phyloP scores from a whole-genome alignment of 2,888 invertebrate genomes.

The Sericinus montela region DNA sequence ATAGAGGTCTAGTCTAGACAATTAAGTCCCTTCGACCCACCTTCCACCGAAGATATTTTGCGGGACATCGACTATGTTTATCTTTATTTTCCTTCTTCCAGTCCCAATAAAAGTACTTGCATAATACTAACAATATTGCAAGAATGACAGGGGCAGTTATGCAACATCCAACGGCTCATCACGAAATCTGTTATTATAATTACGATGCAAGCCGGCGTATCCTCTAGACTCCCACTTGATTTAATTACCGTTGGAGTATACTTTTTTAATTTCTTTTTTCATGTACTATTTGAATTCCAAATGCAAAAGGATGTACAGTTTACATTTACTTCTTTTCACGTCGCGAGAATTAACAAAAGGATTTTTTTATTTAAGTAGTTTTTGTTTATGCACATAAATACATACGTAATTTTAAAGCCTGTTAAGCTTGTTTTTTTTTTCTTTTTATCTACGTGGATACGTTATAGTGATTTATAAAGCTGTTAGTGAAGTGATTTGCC shows the following conservation, averaged over 20 bases:
- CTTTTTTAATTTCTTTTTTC: conserved; percentile 10
- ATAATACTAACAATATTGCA: background rate
- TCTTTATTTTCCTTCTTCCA: too few species aligned
- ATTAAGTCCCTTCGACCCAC: too few species aligned
- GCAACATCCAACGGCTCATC: conserved; percentile 7
- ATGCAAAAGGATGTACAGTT: conserved; percentile 5
- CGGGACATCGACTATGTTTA: too few species aligned
- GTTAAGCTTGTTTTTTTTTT: background rate
- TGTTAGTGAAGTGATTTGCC: too few species aligned
- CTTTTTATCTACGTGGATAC: too few species aligned
- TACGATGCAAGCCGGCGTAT: conserved; percentile 12
- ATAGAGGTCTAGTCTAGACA: too few species aligned
- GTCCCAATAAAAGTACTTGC: too few species aligned
- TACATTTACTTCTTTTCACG: conserved; percentile 3
- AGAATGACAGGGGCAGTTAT: background rate
- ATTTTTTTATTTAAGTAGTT: background rate
- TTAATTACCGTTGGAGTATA: conserved; percentile 18
- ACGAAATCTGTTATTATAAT: conserved; percentile 18
- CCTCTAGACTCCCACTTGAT: conserved; percentile 11
- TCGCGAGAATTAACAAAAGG: background rate
- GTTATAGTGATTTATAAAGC: too few species aligned
- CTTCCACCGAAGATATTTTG: too few species aligned
- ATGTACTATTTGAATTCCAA: conserved; percentile 3
- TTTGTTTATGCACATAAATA: conserved; percentile 7
- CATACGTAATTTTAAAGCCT: background rate